Percentiles rank a stretch among this genome's conserved stretches.
Conservation (phyloP, 2,797 vertebrate genomes). For the Gobionotothen gibberifrons region DNA sequence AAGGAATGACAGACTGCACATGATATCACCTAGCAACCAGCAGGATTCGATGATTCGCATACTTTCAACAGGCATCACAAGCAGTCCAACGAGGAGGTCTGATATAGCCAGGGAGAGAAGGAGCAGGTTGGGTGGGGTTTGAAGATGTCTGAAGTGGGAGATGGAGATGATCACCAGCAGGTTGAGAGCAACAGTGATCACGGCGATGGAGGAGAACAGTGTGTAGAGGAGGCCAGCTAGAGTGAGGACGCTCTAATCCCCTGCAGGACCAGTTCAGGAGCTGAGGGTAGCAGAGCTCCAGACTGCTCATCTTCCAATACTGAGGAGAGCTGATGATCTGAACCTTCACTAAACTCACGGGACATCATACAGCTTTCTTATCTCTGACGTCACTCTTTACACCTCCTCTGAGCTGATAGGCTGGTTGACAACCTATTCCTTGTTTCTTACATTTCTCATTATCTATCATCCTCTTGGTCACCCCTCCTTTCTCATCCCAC, state of each 20-base stretch:
- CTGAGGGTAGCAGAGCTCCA: slow-evolving; percentile 61
- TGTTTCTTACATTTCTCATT: not conserved
- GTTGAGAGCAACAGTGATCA: slow-evolving; percentile 79
- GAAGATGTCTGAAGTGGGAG: slow-evolving; percentile 84
- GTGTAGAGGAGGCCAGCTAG: slow-evolving; percentile 46
- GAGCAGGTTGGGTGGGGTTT: slow-evolving; percentile 83
- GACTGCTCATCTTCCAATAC: slow-evolving; percentile 20
- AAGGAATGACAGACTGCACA: slow-evolving; percentile 79
- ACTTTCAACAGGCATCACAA: slow-evolving; percentile 82
- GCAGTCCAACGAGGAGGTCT: slow-evolving; percentile 82
- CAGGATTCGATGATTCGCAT: slow-evolving; percentile 79
- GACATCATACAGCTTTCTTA: slow-evolving; percentile 15
- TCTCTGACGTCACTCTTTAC: not conserved
- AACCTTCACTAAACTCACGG: slow-evolving; percentile 11
- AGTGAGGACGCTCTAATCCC: slow-evolving; percentile 7
- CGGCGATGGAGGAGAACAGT: slow-evolving; percentile 49
- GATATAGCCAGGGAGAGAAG: slow-evolving; percentile 83
- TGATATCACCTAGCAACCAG: slow-evolving; percentile 82
- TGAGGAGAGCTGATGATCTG: not conserved
- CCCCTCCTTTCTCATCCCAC: not conserved
- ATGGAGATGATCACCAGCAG: slow-evolving; percentile 82
- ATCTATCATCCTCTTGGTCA: not conserved
- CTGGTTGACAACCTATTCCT: not conserved
- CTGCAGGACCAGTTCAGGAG: slow-evolving; percentile 58
- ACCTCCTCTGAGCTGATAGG: not conserved